Percentiles rank a stretch among this genome's conserved stretches.
These are phyloP conservation scores for Lagodon rhomboides DNA, from an alignment of 2,797 vertebrate species.

Conservation along the genomic window DNA sequence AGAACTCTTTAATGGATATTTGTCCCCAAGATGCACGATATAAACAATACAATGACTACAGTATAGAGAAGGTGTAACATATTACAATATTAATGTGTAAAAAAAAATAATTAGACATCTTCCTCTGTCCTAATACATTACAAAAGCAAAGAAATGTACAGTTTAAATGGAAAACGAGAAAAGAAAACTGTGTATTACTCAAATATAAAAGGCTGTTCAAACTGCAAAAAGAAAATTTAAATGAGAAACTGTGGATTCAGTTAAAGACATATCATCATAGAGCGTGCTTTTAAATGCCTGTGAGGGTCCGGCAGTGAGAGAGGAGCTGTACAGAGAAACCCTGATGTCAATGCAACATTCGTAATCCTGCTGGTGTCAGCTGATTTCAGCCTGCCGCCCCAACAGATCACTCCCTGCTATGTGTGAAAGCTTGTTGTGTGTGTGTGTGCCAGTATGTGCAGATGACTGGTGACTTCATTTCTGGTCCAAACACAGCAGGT, in stretches of 20 bases:
- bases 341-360: too few species aligned
- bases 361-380: not conserved
- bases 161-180: not conserved
- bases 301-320: too few species aligned
- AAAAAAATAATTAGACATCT: not conserved
- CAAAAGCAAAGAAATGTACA: not conserved
- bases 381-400: not conserved
- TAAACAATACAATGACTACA: not conserved
- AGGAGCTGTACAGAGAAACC: too few species aligned
- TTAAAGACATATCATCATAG: too few species aligned
- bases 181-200: not conserved
- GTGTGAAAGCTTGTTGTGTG: not conserved
- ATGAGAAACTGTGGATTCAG: not conserved
- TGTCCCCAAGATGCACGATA: not conserved
- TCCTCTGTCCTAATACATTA: too few species aligned
- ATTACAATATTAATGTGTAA: not conserved
- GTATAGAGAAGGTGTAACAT: not conserved
- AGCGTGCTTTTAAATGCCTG: too few species aligned
- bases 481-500: slow-evolving; percentile 64
- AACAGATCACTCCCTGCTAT: not conserved
- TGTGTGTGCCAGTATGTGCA: slow-evolving; percentile 1
- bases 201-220: too few species aligned
- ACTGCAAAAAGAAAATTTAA: not conserved
- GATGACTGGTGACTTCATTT: slow-evolving; percentile 14
- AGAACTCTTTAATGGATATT: not conserved